Evolutionary conservation across 2,797 vertebrate species (phyloP).

Genomic region (Brachyrhaphis roseni): DNA sequence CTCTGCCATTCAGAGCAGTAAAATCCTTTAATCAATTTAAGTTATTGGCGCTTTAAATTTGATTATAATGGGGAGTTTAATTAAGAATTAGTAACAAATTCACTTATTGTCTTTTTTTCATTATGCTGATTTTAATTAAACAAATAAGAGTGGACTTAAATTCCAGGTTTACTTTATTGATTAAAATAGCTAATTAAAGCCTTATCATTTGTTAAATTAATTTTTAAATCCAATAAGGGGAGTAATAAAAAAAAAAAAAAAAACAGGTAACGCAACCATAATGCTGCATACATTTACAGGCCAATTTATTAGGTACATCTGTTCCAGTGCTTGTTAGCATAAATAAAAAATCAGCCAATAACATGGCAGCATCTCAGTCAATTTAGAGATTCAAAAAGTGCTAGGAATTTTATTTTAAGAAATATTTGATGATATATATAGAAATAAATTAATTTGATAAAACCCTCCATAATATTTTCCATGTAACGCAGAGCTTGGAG

Average conservation of each 20-base stretch:
- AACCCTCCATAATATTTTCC: not conserved
- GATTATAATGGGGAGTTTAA: not conserved
- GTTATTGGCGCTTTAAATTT: not conserved
- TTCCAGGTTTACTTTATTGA: not conserved
- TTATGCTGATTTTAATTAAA: not conserved
- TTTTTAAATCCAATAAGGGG: not conserved
- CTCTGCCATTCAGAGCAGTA: not conserved
- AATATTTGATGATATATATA: not conserved
- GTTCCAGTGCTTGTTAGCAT: not conserved
- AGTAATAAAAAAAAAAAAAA: not conserved
- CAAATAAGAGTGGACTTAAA: not conserved
- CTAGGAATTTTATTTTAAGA: not conserved
- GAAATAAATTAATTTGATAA: not conserved
- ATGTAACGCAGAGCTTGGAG: not conserved
- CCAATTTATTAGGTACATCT: not conserved
- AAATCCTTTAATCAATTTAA: not conserved
- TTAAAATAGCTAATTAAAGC: not conserved
- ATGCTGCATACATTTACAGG: not conserved
- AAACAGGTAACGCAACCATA: not conserved
- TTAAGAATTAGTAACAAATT: constrained; percentile 3
- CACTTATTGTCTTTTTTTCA: not conserved
- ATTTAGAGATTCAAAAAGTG: not conserved
- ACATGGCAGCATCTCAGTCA: not conserved
- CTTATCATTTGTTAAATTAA: not conserved
- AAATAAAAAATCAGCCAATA: not conserved